A percentile compares a stretch with the other conserved stretches of the same genome.
Conservation (phyloP, 1,140 invertebrate species). For the Protaetia brevitarsis region DNA sequence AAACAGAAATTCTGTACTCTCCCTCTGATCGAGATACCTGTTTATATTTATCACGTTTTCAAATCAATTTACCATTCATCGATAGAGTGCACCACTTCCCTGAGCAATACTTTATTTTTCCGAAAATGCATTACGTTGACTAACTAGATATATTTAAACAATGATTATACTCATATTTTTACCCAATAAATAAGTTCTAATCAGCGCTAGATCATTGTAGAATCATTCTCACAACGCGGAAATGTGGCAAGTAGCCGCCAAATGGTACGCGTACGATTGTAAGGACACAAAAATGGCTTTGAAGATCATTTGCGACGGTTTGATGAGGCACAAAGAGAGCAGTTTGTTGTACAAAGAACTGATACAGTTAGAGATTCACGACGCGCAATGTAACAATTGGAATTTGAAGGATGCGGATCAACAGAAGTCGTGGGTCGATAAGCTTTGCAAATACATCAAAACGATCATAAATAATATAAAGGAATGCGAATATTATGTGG, state of each 20-base stretch:
- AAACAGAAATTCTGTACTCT: too few species aligned
- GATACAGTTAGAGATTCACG: conserved; percentile 27
- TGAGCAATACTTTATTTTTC: too few species aligned
- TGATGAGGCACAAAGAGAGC: conserved; percentile 29
- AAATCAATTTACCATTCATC: too few species aligned
- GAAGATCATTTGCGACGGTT: conserved; percentile 23
- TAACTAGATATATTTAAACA: too few species aligned
- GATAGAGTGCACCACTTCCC: too few species aligned
- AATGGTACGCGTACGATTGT: conserved; percentile 26
- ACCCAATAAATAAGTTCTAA: too few species aligned
- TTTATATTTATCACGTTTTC: too few species aligned
- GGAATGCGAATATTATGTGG: conserved; percentile 30
- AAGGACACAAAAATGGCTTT: conserved; percentile 26
- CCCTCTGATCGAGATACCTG: too few species aligned
- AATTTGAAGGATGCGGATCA: background rate
- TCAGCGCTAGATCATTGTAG: too few species aligned
- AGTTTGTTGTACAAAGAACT: conserved; percentile 28
- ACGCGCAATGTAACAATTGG: background rate
- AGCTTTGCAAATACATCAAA: conserved; percentile 29
- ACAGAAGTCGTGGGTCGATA: conserved; percentile 26
- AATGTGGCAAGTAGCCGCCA: conserved; percentile 32
- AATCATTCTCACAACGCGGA: conserved; percentile 29
- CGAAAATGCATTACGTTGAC: too few species aligned
- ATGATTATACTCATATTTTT: too few species aligned
- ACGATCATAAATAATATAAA: conserved; percentile 30